These are phyloP conservation scores for Aurelia aurita complex sp. Pacific DNA, from an alignment of 30 jellyfish, hydroid and myxozoan genomes.

Conservation along the genomic window DNA sequence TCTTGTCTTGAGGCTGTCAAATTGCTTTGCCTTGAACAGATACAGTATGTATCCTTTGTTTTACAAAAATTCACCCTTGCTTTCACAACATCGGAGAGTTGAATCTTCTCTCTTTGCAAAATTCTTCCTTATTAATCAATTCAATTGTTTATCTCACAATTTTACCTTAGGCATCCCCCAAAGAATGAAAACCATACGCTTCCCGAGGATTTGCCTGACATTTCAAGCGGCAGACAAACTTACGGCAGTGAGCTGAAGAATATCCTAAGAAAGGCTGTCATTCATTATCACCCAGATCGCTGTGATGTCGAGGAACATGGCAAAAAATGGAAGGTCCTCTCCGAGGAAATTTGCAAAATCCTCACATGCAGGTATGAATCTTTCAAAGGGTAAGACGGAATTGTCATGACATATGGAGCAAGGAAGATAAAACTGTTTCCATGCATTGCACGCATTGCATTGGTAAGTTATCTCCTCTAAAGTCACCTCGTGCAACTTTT, in stretches of 20 bases:
- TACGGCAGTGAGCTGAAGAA: slow-evolving; percentile 6
- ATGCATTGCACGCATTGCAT: too few relatives aligned
- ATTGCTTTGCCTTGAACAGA: too few relatives aligned
- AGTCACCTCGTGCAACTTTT: too few relatives aligned
- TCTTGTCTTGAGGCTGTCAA: too few relatives aligned
- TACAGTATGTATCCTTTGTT: too few relatives aligned
- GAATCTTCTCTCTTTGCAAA: too few relatives aligned
- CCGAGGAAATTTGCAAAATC: slow-evolving; percentile 59
- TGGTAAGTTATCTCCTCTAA: too few relatives aligned
- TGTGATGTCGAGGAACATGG: slow-evolving; percentile 46
- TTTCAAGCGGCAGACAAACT: neutral
- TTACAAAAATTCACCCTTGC: too few relatives aligned
- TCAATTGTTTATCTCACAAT: neutral
- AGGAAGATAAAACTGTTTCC: neutral
- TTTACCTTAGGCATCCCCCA: slow-evolving; percentile 44
- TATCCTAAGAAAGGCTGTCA: slow-evolving; percentile 34
- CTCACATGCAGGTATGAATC: slow-evolving; percentile 29
- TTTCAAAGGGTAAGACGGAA: neutral
- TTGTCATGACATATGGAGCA: neutral
- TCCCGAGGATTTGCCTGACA: slow-evolving; percentile 26
- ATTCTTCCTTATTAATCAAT: neutral
- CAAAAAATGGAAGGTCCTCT: slow-evolving; percentile 45
- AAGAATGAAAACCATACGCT: slow-evolving; percentile 6
- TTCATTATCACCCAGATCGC: slow-evolving; percentile 73
- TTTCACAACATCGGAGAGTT: too few relatives aligned